A percentile compares a stretch with the other conserved stretches of the same genome.
Conservation (phyloP, 2,113 vertebrate genomes). For the Sapayoa aenigma region DNA sequence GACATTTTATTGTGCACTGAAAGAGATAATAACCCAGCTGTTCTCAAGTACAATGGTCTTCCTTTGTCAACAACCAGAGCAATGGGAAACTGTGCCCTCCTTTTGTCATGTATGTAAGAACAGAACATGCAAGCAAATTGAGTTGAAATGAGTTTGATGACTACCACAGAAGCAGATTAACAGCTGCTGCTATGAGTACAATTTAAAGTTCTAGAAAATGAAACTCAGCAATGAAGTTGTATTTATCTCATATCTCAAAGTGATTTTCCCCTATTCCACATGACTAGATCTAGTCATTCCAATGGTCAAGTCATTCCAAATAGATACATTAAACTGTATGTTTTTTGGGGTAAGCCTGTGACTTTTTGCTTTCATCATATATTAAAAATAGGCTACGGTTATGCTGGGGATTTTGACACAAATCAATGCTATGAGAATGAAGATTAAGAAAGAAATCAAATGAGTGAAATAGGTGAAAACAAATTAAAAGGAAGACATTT, state of each 20-base stretch:
- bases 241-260: neutral
- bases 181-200: neutral
- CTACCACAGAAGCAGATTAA: neutral
- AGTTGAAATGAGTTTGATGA: neutral
- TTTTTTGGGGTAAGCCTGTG: neutral
- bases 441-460: neutral
- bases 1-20: neutral
- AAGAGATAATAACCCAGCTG: slow-evolving; percentile 18
- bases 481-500: neutral
- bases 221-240: neutral
- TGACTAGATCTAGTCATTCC: neutral
- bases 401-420: neutral
- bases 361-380: neutral
- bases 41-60: slow-evolving; percentile 9
- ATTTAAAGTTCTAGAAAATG: neutral
- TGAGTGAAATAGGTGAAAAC: neutral
- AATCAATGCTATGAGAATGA: neutral
- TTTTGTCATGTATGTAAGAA: neutral
- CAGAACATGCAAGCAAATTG: neutral
- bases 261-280: neutral
- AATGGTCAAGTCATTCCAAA: too few species aligned
- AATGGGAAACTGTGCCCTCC: neutral
- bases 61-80: neutral
- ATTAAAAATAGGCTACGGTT: neutral
- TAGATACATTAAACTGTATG: neutral